A percentile compares a stretch with the other conserved stretches of the same genome.
Conservation (phyloP, 2,113 vertebrate genomes). For the Pachypanchax playfairii region DNA sequence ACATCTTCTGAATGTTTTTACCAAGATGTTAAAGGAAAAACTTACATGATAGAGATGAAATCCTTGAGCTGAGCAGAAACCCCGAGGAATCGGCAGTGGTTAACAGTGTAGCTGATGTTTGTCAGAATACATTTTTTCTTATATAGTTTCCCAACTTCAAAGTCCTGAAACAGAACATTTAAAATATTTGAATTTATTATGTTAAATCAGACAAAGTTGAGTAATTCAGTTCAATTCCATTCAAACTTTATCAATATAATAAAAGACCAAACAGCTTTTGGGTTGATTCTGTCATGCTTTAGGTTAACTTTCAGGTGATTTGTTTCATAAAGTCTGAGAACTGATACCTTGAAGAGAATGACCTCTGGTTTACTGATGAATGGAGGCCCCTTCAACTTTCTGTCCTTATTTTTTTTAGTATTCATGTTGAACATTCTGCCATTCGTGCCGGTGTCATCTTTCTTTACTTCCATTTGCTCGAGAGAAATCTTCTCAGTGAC, state of each 20-base stretch:
- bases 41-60: slow-evolving; percentile 85
- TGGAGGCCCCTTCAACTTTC: slow-evolving; percentile 72
- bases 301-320: background rate
- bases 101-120: slow-evolving; percentile 84
- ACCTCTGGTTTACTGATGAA: slow-evolving; percentile 89
- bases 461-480: slow-evolving; percentile 47
- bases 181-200: background rate
- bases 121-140: slow-evolving; percentile 87
- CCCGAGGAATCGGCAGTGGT: slow-evolving; percentile 83
- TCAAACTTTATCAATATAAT: too few species aligned
- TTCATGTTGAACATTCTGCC: slow-evolving; percentile 45
- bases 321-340: fast-evolving
- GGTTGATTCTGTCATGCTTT: background rate
- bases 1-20: background rate
- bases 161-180: slow-evolving; percentile 82
- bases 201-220: background rate
- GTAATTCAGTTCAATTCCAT: too few species aligned
- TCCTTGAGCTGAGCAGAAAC: slow-evolving; percentile 82
- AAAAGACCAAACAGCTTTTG: background rate
- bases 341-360: slow-evolving; percentile 88
- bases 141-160: slow-evolving; percentile 88
- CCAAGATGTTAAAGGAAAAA: background rate
- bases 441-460: slow-evolving; percentile 16
- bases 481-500: slow-evolving; percentile 8
- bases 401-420: slow-evolving; percentile 69